Evolutionary conservation across 2,797 vertebrate genomes (phyloP), one percentile per base, ranked within the genome.

Genomic region (Hafferia zeledoni): DNA sequence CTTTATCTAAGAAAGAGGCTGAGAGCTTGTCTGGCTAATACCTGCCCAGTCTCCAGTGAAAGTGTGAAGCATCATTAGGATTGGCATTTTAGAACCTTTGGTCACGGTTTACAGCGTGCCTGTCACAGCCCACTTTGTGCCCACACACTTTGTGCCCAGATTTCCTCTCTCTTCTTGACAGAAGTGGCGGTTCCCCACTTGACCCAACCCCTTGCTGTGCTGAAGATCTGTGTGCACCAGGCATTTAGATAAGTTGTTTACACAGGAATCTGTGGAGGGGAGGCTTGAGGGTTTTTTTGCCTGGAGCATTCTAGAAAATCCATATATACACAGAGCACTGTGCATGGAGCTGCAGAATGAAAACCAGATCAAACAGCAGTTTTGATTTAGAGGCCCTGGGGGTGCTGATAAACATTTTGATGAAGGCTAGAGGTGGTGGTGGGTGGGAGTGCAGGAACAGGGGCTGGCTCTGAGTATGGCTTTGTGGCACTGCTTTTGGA

Each of bases 301-400:
- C 57, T 85, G 39, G 57, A 83, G 35, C 50, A 25, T 88, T 96
- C 85, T 83, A 65, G 59, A 94, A 91, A 76, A 76, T 65, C 49
- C 31, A 20, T 25, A 30, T 37, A 19, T 11, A 49, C 14, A 22
- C 11, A 76, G 44, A 70, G 9, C 30, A 46, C 27, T 57, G 17
- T n/a, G 41, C 70, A 61, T 33, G 79, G 74, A 69, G 33, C 47
- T 82, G 65, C 55, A 82, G 63, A 83, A 56, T 11, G 50, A 78
- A 83, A 83, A 52, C 46, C 7, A 4, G n/a, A 85, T 94, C 72
- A 84, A 79, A 79, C 46, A 69, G 39, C 69, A 86, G 37, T 59
- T 88, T 84, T 72, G 74, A 82, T 69, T 82, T 41, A 59, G 20
- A 78, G 50, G 47, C 49, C 33, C 0, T 1, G 5, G 46, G 24